A percentile compares a stretch with the other conserved stretches of the same genome.
Conservation (phyloP, 2,888 invertebrate genomes). For the Eupithecia exiguata region DNA sequence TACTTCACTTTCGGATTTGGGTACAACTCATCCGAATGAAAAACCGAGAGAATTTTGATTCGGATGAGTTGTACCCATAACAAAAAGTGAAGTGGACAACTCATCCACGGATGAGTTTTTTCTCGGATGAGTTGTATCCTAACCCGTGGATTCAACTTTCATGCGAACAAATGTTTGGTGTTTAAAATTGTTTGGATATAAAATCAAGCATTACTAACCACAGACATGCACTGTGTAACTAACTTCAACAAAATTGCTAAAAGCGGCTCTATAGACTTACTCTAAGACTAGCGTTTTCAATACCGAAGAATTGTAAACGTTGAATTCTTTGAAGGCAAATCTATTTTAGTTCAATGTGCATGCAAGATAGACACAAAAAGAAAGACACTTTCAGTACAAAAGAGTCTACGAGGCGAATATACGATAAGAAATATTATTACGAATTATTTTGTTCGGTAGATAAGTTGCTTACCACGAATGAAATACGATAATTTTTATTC, state of each 20-base stretch:
- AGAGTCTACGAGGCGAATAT: background rate
- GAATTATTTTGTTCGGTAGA: background rate
- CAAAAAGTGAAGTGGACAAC: no score
- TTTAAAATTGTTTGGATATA: background rate
- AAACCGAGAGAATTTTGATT: no score
- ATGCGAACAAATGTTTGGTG: slow-evolving; percentile 11
- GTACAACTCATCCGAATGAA: no score
- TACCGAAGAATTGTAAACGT: background rate
- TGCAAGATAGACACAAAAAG: background rate
- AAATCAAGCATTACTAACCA: background rate
- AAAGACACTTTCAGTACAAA: background rate
- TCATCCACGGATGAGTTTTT: no score
- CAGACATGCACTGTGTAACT: no score
- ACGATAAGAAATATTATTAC: background rate
- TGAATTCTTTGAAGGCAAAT: background rate
- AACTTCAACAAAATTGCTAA: background rate
- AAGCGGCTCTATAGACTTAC: background rate
- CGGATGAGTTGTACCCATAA: no score
- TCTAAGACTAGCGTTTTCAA: background rate
- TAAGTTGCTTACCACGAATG: slow-evolving; percentile 68
- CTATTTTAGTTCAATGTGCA: background rate
- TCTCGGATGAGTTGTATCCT: no score
- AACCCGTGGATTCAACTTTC: no score
- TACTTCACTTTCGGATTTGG: no score
- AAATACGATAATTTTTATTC: slow-evolving; percentile 64